Evolutionary conservation across 2,888 invertebrate species (phyloP).

Genomic region (Hyles lineata): DNA sequence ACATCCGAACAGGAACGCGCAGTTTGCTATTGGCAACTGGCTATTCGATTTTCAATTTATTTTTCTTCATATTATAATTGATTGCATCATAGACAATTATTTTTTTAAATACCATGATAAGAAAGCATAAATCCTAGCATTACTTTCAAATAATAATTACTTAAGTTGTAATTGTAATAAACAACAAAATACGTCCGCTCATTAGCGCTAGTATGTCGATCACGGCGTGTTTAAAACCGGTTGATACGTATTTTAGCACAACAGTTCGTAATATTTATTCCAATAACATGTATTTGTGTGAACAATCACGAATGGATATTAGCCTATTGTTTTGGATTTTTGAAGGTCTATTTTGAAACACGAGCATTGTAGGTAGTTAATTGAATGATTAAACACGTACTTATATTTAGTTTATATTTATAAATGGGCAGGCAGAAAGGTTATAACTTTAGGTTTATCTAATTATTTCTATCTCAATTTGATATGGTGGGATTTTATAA

Average conservation of each 20-base stretch:
- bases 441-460: background rate
- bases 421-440: background rate
- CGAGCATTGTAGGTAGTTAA: background rate
- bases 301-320: background rate
- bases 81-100: too few species aligned
- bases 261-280: background rate
- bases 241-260: constrained; percentile 11
- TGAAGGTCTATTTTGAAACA: constrained; percentile 10
- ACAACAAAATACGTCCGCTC: background rate
- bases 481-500: too few species aligned
- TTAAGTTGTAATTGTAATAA: background rate
- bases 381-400: constrained; percentile 11
- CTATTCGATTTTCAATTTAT: too few species aligned
- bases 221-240: constrained; percentile 5
- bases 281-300: constrained; percentile 2
- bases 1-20: too few species aligned
- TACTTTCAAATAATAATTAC: background rate
- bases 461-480: too few species aligned
- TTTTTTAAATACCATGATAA: too few species aligned
- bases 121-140: too few species aligned
- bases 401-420: background rate
- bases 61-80: too few species aligned
- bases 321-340: background rate
- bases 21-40: too few species aligned
- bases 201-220: constrained; percentile 8